Percentiles rank a stretch among this genome's conserved stretches.
Evolutionary conservation across 2,888 invertebrate species (phyloP).

Genomic region (Stenodema calcarata): DNA sequence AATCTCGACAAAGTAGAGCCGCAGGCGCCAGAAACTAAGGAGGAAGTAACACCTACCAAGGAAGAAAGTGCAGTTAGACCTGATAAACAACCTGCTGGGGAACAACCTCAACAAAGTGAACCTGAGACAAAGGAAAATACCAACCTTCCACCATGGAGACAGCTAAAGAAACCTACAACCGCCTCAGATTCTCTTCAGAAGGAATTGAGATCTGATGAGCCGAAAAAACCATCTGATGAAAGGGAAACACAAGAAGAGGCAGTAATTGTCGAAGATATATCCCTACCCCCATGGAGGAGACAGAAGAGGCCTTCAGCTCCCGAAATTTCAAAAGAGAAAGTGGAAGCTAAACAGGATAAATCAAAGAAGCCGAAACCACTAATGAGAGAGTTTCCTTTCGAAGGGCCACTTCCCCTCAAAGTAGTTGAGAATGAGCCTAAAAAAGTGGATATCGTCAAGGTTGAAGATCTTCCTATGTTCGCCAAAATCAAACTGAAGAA

Average conservation of each 20-base stretch:
- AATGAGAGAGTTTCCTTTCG: constrained; percentile 41
- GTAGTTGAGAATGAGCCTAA: constrained; percentile 62
- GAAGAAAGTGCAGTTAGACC: not conserved
- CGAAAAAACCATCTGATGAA: no score
- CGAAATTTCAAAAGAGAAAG: constrained; percentile 53
- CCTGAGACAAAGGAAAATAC: constrained; percentile 59
- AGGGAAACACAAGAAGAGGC: no score
- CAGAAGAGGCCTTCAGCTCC: not conserved
- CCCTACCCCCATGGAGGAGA: constrained; percentile 42
- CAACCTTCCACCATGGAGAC: constrained; percentile 42
- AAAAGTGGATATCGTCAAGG: constrained; percentile 51
- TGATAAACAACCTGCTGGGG: constrained; percentile 59
- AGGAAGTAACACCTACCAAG: not conserved
- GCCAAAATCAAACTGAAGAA: constrained; percentile 66
- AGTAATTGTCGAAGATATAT: constrained; percentile 54
- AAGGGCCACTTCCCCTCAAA: constrained; percentile 55
- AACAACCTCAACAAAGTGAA: constrained; percentile 56
- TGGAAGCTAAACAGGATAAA: constrained; percentile 51
- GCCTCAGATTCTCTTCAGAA: no score
- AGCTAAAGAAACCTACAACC: constrained; percentile 6
- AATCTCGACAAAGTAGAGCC: no score
- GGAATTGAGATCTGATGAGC: no score
- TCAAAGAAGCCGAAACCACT: constrained; percentile 57
- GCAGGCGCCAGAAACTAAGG: not conserved
- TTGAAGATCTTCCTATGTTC: constrained; percentile 67